phyloP scores from a whole-genome alignment of 35 echinoderm and acorn worm genomes.

The Holothuria glaberrima region DNA sequence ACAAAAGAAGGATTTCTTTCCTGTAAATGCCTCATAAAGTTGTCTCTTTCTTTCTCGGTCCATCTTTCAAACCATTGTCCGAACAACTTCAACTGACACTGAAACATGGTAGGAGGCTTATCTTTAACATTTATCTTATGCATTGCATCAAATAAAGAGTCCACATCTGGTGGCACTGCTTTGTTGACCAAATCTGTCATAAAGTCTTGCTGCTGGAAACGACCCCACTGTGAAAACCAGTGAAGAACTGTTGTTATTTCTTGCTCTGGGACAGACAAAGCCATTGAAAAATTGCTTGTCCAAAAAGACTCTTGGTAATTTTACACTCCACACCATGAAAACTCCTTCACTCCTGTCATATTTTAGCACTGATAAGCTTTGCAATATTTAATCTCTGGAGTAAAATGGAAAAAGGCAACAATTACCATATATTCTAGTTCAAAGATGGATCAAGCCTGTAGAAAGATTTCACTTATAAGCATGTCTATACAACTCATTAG shows the following conservation, averaged over 20 bases:
- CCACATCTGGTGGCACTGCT: slow-evolving; percentile 78
- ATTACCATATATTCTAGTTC: no score
- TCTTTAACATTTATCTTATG: slow-evolving; percentile 68
- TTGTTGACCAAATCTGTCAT: slow-evolving; percentile 83
- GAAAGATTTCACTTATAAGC: no score
- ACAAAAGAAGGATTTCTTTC: slow-evolving; percentile 76
- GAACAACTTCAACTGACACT: slow-evolving; percentile 86
- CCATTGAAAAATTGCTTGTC: slow-evolving; percentile 37
- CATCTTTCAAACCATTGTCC: slow-evolving; percentile 75
- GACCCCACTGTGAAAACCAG: slow-evolving; percentile 88
- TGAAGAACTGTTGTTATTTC: slow-evolving; percentile 76
- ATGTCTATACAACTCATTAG: no score
- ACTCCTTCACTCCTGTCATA: no score
- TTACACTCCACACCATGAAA: no score
- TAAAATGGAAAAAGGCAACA: no score
- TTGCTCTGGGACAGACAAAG: slow-evolving; percentile 66
- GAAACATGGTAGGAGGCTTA: slow-evolving; percentile 77
- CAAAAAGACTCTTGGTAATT: no score
- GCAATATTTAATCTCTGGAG: no score
- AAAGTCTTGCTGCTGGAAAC: slow-evolving; percentile 72
- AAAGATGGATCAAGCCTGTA: no score
- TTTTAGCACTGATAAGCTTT: no score
- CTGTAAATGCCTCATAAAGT: slow-evolving; percentile 56
- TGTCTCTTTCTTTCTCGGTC: slow-evolving; percentile 69
- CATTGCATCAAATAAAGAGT: slow-evolving; percentile 72